These are phyloP conservation scores for Artemia sinica DNA, from an alignment of 2,888 invertebrate species.

Conservation along the genomic window DNA sequence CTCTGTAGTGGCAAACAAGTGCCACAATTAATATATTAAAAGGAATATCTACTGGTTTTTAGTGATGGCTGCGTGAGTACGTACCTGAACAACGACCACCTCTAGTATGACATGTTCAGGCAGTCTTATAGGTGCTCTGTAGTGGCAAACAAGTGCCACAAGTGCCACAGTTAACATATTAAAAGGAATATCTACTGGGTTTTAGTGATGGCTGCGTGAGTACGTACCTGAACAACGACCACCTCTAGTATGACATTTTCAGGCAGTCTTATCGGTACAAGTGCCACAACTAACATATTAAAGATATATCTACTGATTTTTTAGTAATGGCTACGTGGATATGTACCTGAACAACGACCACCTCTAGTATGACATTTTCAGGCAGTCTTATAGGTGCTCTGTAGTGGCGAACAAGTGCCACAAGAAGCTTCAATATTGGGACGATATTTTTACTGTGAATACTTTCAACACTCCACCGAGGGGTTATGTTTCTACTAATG, in stretches of 20 bases:
- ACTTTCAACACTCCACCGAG: constrained; percentile 91
- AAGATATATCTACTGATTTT: neutral
- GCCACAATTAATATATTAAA: neutral
- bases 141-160: constrained; percentile 68
- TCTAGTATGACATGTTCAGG: constrained; percentile 90
- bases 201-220: too few species aligned
- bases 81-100: constrained; percentile 68
- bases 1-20: constrained; percentile 81
- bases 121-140: constrained; percentile 82
- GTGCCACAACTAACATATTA: neutral
- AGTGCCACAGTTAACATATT: neutral
- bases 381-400: constrained; percentile 88
- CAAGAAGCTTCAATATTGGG: constrained; percentile 80
- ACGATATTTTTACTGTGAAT: constrained; percentile 93
- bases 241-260: constrained; percentile 88
- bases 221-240: constrained; percentile 58
- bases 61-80: neutral
- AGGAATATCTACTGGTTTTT: neutral
- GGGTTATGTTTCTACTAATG: constrained; percentile 53
- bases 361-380: constrained; percentile 81
- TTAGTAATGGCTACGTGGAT: too few species aligned
- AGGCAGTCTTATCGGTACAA: constrained; percentile 69
- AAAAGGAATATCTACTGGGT: neutral
- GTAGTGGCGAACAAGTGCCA: constrained; percentile 79
- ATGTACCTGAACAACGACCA: constrained; percentile 64